Base-by-base conservation (phyloP, 2,888 invertebrate genomes). In the Amitus sp. region DNA sequence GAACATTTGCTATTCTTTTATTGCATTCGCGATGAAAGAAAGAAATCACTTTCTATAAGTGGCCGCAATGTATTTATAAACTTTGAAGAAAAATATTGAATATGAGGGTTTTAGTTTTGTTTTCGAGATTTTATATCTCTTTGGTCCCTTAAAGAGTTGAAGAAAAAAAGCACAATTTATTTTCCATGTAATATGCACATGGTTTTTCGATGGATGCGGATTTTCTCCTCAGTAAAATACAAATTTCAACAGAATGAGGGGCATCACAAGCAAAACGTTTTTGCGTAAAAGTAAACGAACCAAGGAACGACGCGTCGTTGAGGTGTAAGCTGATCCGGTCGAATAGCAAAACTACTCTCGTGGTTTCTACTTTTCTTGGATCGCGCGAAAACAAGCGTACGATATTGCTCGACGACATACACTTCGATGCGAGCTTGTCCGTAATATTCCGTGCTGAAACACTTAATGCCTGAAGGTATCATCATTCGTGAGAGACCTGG, bases 271-370 rank as follows among this genome's bases (percentile, higher is more conserved):
- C 39, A 15, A 47, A 47, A 47, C 42, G 57, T 45, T 34, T 37
- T 12, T 42, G 47, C 50, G 55, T 60, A 51, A 64, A 47, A 57
- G 50, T 45, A 64, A 64, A 64, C 64, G 60, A 50, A 63, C 59
- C 63, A 50, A 40, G 56, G 56, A 51, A 59, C 59, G 57, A 57
- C 52, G 48, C 34, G 46, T 46, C 54, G 53, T 57, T 57, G 46
- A 47, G 50, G 12, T 34, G 19, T 13, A 23, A 42, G 42, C 40
- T 28, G 28, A 50, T 28, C 13, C 15, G 17, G 15, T 34, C 19
- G 33, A 55, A 43, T 39, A 28, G 53, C 40, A 33, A 53, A 60
- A 54, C 37, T 47, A 40, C 39, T 45, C 28, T 20, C 23, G 50
- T 47, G 43, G 47, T 60, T 60, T 53, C 47, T 48, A 45, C 49